Evolutionary conservation across 2,888 invertebrate genomes (phyloP), one percentile per base, ranked within the genome.

Genomic region (Elmis aenea): DNA sequence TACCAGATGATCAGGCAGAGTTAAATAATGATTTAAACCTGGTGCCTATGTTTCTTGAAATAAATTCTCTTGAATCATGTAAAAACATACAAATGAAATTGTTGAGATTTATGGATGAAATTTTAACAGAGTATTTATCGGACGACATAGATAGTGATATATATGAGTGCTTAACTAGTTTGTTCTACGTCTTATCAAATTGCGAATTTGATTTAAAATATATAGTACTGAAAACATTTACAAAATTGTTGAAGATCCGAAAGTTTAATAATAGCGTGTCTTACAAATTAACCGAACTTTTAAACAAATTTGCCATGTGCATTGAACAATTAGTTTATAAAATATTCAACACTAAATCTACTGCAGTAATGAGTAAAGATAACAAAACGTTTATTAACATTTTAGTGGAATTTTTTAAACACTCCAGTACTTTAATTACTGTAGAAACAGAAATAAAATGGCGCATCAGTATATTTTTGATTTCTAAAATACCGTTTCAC

Each of bases 1-100:
- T 61, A 33, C 68, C 73, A 11, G 61, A 68, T 41, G 58, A 68
- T 50, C 61, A 68, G 40, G 51, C 50, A 14, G 59, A 62, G 36
- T 46, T 64, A 26, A 44, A 45, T 26, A 35, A 46, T 8, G 48
- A 51, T 42, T 50, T 67, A 21, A 56, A 62, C 51, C 52, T 67
- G 33, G 56, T 47, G 14, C 49, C 59, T 11, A 47, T 58, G 23
- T 50, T 48, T 26, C 52, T 66, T 11, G 51, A 59, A 45, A 47
- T 67, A 9, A 39, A 30, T 13, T 42, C 56, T 22, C 32, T 34
- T 41, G 34, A 27, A 26, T 21, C 46, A 30, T 55, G 59, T 41
- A 30, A 25, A 22, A 24, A 38, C n/a, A 47, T 67, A 29, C 48
- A 64, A 39, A 41, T 43, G 8, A 56, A 59, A 37, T 33, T 57